These are phyloP conservation scores for Sicus ferrugineus DNA, from an alignment of 2,888 invertebrate species.

Conservation along the genomic window DNA sequence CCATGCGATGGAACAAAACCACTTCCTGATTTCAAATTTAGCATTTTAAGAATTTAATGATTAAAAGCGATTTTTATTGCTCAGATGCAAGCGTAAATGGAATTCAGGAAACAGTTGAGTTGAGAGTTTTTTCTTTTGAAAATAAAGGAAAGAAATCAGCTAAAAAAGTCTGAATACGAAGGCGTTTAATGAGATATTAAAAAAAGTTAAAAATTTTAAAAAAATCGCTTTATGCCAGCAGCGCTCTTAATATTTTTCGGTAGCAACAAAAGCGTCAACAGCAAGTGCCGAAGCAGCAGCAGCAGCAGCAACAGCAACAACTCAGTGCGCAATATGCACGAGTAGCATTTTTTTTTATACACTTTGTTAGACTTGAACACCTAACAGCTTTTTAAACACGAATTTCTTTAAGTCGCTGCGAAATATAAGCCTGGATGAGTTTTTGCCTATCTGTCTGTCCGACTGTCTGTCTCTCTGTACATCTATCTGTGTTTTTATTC, in stretches of 20 bases:
- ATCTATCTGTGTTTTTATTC: conserved; percentile 5
- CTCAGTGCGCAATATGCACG: background rate
- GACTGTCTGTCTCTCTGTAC: conserved; percentile 6
- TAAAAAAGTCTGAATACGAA: background rate
- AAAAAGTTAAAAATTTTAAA: conserved; percentile 10
- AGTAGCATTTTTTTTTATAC: background rate
- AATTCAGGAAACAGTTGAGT: background rate
- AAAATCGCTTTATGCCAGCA: background rate
- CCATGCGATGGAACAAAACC: too few species aligned
- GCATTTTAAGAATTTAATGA: too few species aligned
- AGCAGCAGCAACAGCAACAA: conserved; percentile 1
- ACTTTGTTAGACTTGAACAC: conserved; percentile 6
- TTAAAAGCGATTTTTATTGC: too few species aligned
- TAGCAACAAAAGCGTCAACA: background rate
- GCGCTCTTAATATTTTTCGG: background rate
- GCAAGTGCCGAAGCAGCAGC: too few species aligned
- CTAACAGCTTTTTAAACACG: conserved; percentile 13
- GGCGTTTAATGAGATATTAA: conserved; percentile 14
- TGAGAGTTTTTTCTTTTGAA: background rate
- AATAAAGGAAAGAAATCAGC: background rate
- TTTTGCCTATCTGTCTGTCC: background rate
- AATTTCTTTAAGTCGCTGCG: conserved; percentile 15
- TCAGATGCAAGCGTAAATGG: too few species aligned
- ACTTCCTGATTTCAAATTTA: too few species aligned
- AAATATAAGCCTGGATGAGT: conserved; percentile 25